These are phyloP conservation scores for Wiebesia pumilae DNA, from an alignment of 1,140 invertebrate species.

Conservation along the genomic window DNA sequence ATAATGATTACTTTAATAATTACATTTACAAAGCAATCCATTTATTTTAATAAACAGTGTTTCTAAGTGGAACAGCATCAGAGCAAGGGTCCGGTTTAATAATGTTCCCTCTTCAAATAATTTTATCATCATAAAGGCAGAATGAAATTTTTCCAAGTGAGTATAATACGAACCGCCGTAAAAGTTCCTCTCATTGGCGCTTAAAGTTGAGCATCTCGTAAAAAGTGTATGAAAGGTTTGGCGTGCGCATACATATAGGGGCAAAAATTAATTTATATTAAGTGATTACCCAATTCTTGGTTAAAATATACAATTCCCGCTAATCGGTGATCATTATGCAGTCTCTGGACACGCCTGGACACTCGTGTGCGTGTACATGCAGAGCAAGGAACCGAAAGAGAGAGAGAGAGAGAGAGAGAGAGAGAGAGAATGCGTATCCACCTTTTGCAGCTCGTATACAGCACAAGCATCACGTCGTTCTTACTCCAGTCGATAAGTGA, in stretches of 20 bases:
- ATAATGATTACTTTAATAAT: not conserved
- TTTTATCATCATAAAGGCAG: slow-evolving; percentile 5
- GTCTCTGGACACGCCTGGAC: slow-evolving; percentile 27
- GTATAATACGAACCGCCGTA: not conserved
- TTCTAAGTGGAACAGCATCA: not conserved
- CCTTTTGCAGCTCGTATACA: not conserved
- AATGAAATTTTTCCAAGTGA: slow-evolving; percentile 14
- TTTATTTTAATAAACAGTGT: slow-evolving; percentile 24
- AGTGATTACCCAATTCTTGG: slow-evolving; percentile 51
- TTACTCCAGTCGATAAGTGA: slow-evolving; percentile 40
- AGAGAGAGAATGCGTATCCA: not conserved
- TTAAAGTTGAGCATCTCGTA: slow-evolving; percentile 19
- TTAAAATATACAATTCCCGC: slow-evolving; percentile 51
- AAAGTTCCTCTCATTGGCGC: not conserved
- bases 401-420: not conserved
- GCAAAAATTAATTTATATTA: slow-evolving; percentile 51
- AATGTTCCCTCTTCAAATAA: not conserved
- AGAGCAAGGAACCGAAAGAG: not conserved
- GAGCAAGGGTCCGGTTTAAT: not conserved
- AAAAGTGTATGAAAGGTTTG: not conserved
- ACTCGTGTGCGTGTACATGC: not conserved
- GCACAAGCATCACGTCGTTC: slow-evolving; percentile 22
- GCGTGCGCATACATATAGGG: not conserved
- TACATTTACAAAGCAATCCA: not conserved
- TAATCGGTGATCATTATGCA: slow-evolving; percentile 48